These are phyloP conservation scores for Catonia carolina DNA, from an alignment of 2,888 invertebrate genomes.

Conservation along the genomic window DNA sequence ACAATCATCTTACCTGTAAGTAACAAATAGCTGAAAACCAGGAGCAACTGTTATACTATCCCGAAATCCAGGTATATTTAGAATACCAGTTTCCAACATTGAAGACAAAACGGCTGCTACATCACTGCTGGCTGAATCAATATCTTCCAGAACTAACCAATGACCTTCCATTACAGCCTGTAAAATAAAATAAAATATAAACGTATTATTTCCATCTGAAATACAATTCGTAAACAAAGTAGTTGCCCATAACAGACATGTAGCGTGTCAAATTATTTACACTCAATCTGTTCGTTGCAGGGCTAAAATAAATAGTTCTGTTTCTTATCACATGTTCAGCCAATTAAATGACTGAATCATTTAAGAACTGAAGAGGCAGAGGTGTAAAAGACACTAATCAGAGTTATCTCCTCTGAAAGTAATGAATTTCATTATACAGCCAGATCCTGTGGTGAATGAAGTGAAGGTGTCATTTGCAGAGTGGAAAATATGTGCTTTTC, in stretches of 20 bases:
- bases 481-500: not conserved
- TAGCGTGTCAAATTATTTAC: too few relatives aligned
- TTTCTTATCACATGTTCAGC: too few relatives aligned
- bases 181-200: slow-evolving; percentile 32
- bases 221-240: not conserved
- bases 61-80: slow-evolving; percentile 84
- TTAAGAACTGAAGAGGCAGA: too few relatives aligned
- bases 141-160: slow-evolving; percentile 93
- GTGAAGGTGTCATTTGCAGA: too few relatives aligned
- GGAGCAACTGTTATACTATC: slow-evolving; percentile 72
- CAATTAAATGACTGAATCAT: too few relatives aligned
- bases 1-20: slow-evolving; percentile 74
- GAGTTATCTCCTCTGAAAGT: too few relatives aligned
- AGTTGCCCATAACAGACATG: too few relatives aligned
- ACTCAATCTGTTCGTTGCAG: too few relatives aligned
- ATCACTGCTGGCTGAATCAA: slow-evolving; percentile 90
- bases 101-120: slow-evolving; percentile 82
- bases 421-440: too few relatives aligned
- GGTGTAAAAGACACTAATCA: too few relatives aligned
- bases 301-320: too few relatives aligned
- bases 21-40: slow-evolving; percentile 89
- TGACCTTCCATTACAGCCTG: slow-evolving; percentile 76
- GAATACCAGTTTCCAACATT: slow-evolving; percentile 70
- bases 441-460: too few relatives aligned
- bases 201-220: not conserved